A percentile compares a stretch with the other conserved stretches of the same genome.
Evolutionary conservation across 2,888 invertebrate species (phyloP).

Genomic region (Ectobius pallidus): DNA sequence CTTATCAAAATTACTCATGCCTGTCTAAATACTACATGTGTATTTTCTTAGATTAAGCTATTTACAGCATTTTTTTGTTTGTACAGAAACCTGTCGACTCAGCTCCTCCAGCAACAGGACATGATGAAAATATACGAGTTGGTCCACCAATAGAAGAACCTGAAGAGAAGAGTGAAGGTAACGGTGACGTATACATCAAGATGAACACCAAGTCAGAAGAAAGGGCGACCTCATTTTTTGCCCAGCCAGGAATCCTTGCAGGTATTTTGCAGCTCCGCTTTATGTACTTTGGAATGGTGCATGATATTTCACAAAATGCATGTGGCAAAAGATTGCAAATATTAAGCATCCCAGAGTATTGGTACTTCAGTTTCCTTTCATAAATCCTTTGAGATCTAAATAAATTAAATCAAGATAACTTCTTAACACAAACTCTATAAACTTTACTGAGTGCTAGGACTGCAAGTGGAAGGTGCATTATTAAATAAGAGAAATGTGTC

Average conservation of each 20-base stretch:
- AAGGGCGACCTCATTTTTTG: constrained; percentile 89
- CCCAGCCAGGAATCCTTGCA: constrained; percentile 91
- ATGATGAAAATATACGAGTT: background rate
- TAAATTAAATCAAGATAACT: no score
- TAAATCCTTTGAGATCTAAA: no score
- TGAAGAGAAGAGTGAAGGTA: constrained; percentile 16
- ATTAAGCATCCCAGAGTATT: background rate
- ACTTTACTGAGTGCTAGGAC: no score
- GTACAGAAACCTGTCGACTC: constrained; percentile 2
- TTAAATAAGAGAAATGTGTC: no score
- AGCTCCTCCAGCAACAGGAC: constrained; percentile 6
- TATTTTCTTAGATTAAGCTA: no score
- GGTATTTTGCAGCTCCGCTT: constrained; percentile 61
- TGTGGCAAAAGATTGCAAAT: background rate
- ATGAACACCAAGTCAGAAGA: constrained; percentile 86
- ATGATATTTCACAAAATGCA: background rate
- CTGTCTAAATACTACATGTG: no score
- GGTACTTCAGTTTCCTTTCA: background rate
- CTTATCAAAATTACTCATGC: no score
- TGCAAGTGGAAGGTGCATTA: no score
- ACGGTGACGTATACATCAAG: constrained; percentile 16
- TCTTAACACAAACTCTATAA: no score
- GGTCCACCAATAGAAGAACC: constrained; percentile 2
- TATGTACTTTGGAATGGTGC: no score
- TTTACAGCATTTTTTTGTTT: no score